A percentile compares a stretch with the other conserved stretches of the same genome.
These are phyloP conservation scores for Muschampia plurimacula DNA, from an alignment of 2,888 invertebrate genomes.

Conservation along the genomic window DNA sequence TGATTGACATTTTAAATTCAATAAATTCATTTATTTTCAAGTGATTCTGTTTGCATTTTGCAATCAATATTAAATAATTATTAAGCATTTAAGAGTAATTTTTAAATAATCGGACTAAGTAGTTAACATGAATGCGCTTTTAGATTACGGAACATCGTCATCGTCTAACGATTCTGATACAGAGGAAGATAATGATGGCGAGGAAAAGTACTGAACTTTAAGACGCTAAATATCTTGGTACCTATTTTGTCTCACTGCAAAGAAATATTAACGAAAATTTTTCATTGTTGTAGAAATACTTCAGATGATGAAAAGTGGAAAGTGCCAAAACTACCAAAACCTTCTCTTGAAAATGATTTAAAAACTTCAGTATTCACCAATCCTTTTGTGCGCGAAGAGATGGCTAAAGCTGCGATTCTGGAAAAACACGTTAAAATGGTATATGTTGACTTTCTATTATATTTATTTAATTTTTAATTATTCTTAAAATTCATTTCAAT, in stretches of 20 bases:
- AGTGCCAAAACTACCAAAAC: conserved; percentile 88
- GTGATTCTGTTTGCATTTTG: too few relatives aligned
- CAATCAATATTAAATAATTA: neutral
- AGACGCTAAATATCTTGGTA: too few relatives aligned
- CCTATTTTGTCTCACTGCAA: neutral
- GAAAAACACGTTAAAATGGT: conserved; percentile 98
- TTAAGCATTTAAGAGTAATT: too few relatives aligned
- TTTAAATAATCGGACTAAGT: neutral
- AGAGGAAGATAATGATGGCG: conserved; percentile 76
- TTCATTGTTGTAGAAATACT: conserved; percentile 12
- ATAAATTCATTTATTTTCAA: too few relatives aligned
- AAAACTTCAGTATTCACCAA: conserved; percentile 94
- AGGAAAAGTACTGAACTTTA: conserved; percentile 73
- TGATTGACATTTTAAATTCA: too few relatives aligned
- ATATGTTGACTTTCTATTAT: conserved; percentile 82
- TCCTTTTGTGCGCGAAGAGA: conserved; percentile 94
- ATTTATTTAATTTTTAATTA: neutral
- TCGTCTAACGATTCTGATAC: conserved; percentile 68
- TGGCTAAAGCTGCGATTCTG: conserved; percentile 93
- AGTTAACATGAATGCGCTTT: conserved; percentile 86
- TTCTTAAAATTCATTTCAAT: neutral
- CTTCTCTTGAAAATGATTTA: conserved; percentile 84
- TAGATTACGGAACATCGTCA: conserved; percentile 87
- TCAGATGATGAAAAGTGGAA: conserved; percentile 66
- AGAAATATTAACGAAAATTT: neutral